Evolutionary conservation across 2,888 invertebrate genomes (phyloP).

Genomic region (Synanthedon vespiformis): DNA sequence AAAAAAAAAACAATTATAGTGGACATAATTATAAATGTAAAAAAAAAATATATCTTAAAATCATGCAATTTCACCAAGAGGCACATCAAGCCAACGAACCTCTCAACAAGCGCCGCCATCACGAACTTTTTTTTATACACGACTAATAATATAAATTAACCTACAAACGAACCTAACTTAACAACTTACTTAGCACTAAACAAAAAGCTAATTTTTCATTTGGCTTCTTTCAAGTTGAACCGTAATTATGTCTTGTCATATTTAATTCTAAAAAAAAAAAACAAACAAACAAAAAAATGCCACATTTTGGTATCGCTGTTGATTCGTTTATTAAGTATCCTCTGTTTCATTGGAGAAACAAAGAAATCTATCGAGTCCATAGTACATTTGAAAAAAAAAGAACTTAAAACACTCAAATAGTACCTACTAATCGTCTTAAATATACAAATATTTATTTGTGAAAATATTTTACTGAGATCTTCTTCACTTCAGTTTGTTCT

Average conservation of each 20-base stretch:
- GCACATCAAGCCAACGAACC: slow-evolving; percentile 50
- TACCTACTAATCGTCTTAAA: slow-evolving; percentile 32
- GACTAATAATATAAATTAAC: slow-evolving; percentile 19
- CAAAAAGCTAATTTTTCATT: slow-evolving; percentile 58
- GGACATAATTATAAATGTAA: background rate
- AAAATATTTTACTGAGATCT: slow-evolving; percentile 59
- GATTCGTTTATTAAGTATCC: slow-evolving; percentile 31
- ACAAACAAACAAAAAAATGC: slow-evolving; percentile 25
- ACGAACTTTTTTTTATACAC: slow-evolving; percentile 2
- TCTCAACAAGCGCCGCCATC: slow-evolving; percentile 7
- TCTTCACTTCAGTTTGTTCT: slow-evolving; percentile 49
- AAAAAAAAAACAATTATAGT: background rate
- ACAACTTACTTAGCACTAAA: slow-evolving; percentile 30
- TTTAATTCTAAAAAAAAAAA: slow-evolving; percentile 15
- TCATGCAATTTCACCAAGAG: slow-evolving; percentile 41
- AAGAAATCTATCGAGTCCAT: slow-evolving; percentile 11
- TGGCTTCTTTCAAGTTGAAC: slow-evolving; percentile 72
- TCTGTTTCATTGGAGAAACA: slow-evolving; percentile 15
- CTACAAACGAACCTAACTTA: slow-evolving; percentile 15
- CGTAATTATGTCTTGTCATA: slow-evolving; percentile 62
- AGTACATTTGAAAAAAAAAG: too few relatives aligned
- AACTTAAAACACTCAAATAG: too few relatives aligned
- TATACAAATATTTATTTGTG: slow-evolving; percentile 27
- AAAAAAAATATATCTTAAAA: background rate
- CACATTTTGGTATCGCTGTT: slow-evolving; percentile 60